A percentile compares a stretch with the other conserved stretches of the same genome.
phyloP scores from a whole-genome alignment of 2,888 invertebrate genomes.

The Philereme vetulata region DNA sequence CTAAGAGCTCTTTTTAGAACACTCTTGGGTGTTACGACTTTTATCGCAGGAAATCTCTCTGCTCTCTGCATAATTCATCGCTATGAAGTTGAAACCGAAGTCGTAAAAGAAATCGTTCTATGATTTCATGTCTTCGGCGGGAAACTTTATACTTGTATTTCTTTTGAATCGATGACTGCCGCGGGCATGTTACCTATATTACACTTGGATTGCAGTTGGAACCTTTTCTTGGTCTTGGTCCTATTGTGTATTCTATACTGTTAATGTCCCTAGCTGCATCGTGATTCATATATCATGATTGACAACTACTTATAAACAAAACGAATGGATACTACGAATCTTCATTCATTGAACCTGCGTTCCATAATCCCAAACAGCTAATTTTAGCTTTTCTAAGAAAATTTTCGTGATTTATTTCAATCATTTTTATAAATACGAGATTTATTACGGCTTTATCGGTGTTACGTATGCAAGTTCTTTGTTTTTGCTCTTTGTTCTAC shows the following conservation, averaged over 20 bases:
- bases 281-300: too few species aligned
- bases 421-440: too few species aligned
- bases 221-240: constrained; percentile 24
- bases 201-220: constrained; percentile 48
- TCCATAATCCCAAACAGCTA: too few species aligned
- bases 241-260: constrained; percentile 13
- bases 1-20: constrained; percentile 75
- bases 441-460: too few species aligned
- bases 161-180: constrained; percentile 70
- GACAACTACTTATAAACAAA: too few species aligned
- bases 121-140: constrained; percentile 81
- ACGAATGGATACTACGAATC: too few species aligned
- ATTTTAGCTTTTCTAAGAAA: too few species aligned
- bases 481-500: too few species aligned
- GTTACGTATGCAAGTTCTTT: too few species aligned
- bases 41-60: constrained; percentile 82
- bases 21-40: constrained; percentile 80
- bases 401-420: too few species aligned
- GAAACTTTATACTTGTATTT: constrained; percentile 77
- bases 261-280: too few species aligned
- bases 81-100: constrained; percentile 82
- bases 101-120: constrained; percentile 84
- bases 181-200: constrained; percentile 53
- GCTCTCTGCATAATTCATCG: constrained; percentile 83
- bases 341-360: too few species aligned